These are phyloP conservation scores for Macroramphosus scolopax DNA, from an alignment of 2,797 vertebrate species.

Conservation along the genomic window DNA sequence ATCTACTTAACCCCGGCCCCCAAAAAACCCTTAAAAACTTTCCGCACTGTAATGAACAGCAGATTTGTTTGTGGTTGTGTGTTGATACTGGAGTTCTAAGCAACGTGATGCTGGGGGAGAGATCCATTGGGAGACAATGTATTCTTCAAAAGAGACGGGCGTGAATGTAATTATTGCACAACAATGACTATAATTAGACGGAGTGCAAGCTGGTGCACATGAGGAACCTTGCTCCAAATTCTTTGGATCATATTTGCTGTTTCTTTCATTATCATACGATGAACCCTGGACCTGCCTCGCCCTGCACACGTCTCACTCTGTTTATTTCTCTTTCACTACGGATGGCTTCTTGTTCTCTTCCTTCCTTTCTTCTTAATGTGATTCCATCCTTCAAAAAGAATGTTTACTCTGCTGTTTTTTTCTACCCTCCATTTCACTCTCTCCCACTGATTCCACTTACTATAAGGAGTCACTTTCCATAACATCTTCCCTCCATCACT, in stretches of 20 bases:
- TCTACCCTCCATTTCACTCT: slow-evolving; percentile 13
- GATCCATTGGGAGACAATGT: slow-evolving; percentile 44
- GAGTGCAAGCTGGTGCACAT: slow-evolving; percentile 35
- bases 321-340: slow-evolving; percentile 14
- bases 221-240: slow-evolving; percentile 40
- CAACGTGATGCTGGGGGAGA: slow-evolving; percentile 16
- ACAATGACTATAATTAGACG: slow-evolving; percentile 54
- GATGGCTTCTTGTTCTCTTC: slow-evolving; percentile 5
- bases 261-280: slow-evolving; percentile 38
- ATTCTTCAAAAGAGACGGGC: slow-evolving; percentile 46
- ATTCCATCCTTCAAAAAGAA: slow-evolving; percentile 9
- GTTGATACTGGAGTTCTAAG: slow-evolving; percentile 22
- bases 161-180: slow-evolving; percentile 56
- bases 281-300: slow-evolving; percentile 28
- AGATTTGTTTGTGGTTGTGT: slow-evolving; percentile 24
- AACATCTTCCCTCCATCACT: slow-evolving; percentile 6
- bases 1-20: slow-evolving; percentile 17
- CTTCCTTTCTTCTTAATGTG: slow-evolving; percentile 11
- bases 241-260: slow-evolving; percentile 36
- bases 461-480: slow-evolving; percentile 27
- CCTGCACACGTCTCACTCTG: slow-evolving; percentile 16
- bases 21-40: background rate
- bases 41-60: slow-evolving; percentile 20
- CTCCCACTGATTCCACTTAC: slow-evolving; percentile 30
- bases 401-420: slow-evolving; percentile 13